Evolutionary conservation across 2,797 vertebrate genomes (phyloP).

Genomic region (Hemibagrus guttatus): DNA sequence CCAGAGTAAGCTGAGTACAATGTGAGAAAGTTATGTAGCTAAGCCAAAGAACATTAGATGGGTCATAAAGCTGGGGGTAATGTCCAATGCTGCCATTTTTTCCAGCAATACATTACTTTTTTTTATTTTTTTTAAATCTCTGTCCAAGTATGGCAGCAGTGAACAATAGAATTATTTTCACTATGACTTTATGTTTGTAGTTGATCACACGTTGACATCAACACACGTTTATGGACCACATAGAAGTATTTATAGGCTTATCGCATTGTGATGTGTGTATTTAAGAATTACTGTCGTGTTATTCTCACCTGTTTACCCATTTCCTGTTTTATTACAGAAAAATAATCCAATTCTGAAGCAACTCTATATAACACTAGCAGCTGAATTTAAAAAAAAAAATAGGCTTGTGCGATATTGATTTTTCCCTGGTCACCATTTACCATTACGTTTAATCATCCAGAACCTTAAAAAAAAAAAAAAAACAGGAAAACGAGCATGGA

Average conservation of each 20-base stretch:
- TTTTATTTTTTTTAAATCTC: background rate
- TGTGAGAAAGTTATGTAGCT: background rate
- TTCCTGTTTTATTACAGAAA: background rate
- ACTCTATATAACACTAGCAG: background rate
- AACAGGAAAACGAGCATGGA: background rate
- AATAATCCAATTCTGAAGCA: background rate
- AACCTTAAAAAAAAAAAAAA: background rate
- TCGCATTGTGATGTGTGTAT: background rate
- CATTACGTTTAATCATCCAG: background rate
- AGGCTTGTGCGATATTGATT: background rate
- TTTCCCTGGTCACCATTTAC: background rate
- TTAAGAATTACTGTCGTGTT: background rate
- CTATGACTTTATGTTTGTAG: constrained; percentile 13
- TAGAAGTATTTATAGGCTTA: background rate
- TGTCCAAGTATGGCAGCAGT: background rate
- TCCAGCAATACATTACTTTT: constrained; percentile 10
- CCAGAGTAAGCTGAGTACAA: background rate
- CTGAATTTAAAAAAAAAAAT: background rate
- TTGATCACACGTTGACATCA: constrained; percentile 1
- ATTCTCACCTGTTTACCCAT: background rate
- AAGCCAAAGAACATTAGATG: constrained; percentile 41
- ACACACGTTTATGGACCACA: constrained; percentile 1
- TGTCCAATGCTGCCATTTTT: background rate
- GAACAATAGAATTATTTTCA: background rate
- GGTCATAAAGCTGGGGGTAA: constrained; percentile 7